These are phyloP conservation scores for Ernsta delagoae DNA, from an alignment of 2,888 invertebrate genomes.

Conservation along the genomic window DNA sequence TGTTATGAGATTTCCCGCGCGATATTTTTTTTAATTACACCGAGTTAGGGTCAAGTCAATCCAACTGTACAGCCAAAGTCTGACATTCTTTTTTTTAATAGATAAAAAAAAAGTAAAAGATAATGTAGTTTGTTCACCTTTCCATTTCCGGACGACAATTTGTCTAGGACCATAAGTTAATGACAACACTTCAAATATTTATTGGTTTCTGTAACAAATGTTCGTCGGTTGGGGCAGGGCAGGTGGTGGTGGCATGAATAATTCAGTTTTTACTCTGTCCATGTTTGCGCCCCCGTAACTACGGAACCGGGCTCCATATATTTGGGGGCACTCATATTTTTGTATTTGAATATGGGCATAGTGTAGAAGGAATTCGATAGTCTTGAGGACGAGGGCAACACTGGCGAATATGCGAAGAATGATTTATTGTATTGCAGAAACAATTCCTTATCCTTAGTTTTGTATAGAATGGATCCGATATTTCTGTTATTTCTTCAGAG, in stretches of 20 bases:
- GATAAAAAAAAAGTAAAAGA: conserved; percentile 18
- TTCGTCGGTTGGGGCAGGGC: conserved; percentile 45
- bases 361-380: conserved; percentile 9
- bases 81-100: neutral
- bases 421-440: too few species aligned
- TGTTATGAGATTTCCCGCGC: neutral
- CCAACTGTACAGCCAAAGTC: conserved; percentile 1
- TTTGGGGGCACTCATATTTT: conserved; percentile 33
- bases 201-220: conserved; percentile 39
- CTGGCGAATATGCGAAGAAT: conserved; percentile 1
- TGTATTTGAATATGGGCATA: conserved; percentile 27
- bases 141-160: conserved; percentile 29
- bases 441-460: too few species aligned
- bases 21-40: neutral
- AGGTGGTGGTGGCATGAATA: conserved; percentile 49
- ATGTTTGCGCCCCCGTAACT: conserved; percentile 39
- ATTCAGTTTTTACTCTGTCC: conserved; percentile 43
- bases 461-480: too few species aligned
- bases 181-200: conserved; percentile 37
- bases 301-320: conserved; percentile 21
- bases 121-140: conserved; percentile 32
- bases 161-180: conserved; percentile 35
- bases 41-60: neutral
- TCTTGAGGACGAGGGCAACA: conserved; percentile 7
- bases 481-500: too few species aligned